A percentile compares a stretch with the other conserved stretches of the same genome.
Evolutionary conservation across 2,797 vertebrate genomes (phyloP).

Genomic region (Propithecus perrieri): DNA sequence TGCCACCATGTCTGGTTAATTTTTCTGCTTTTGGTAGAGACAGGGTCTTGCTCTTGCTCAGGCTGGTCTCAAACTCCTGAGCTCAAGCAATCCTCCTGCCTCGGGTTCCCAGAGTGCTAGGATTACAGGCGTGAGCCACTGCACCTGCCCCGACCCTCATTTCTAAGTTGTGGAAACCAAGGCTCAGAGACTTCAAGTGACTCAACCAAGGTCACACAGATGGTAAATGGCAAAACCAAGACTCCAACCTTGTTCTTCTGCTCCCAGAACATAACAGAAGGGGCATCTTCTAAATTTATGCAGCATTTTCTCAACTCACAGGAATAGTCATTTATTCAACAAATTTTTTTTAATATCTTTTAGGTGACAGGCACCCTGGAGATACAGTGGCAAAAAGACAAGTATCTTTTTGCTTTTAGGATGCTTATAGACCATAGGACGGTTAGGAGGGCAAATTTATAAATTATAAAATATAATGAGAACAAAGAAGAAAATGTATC

Average conservation of each 20-base stretch:
- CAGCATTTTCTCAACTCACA: slow-evolving; percentile 8
- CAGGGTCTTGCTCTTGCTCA: too few relatives aligned
- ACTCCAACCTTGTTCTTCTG: not conserved
- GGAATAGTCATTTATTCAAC: not conserved
- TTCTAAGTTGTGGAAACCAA: slow-evolving; percentile 34
- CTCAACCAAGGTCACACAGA: not conserved
- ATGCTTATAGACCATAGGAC: not conserved
- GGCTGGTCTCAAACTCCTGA: too few relatives aligned
- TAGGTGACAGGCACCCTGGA: not conserved
- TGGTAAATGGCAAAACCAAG: not conserved
- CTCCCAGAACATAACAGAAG: not conserved
- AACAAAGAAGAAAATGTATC: slow-evolving; percentile 30
- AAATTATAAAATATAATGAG: not conserved
- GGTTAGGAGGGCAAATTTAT: not conserved
- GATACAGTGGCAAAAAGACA: slow-evolving; percentile 6
- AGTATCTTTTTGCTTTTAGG: slow-evolving; percentile 2
- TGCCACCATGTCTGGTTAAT: too few relatives aligned
- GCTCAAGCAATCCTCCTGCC: too few relatives aligned
- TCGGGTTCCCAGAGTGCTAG: too few relatives aligned
- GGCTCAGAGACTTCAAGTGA: slow-evolving; percentile 17
- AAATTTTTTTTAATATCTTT: slow-evolving; percentile 39
- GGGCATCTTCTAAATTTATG: slow-evolving; percentile 23
- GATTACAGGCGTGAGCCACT: too few relatives aligned
- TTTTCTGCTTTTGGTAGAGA: too few relatives aligned
- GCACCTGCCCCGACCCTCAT: not conserved